Evolutionary conservation across 1,140 invertebrate species (phyloP).

Genomic region (Lycorma delicatula): DNA sequence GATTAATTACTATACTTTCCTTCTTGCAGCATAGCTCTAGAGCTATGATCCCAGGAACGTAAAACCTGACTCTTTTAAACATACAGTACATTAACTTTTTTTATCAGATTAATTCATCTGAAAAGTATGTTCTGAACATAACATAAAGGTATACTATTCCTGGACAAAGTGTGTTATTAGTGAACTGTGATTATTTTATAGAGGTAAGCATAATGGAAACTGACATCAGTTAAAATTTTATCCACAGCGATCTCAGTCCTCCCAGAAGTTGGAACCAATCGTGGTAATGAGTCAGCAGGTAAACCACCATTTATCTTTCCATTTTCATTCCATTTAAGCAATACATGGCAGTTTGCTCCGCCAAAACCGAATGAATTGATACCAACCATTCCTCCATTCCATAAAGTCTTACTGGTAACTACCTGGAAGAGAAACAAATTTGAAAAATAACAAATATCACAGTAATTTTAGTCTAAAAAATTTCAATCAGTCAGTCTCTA

Average conservation of each 20-base stretch:
- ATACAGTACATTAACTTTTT: not conserved
- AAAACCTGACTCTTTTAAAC: not conserved
- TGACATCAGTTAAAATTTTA: slow-evolving; percentile 53
- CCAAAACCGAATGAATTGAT: slow-evolving; percentile 57
- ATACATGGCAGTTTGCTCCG: slow-evolving; percentile 54
- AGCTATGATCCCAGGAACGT: not conserved
- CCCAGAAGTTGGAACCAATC: slow-evolving; percentile 54
- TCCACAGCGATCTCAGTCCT: slow-evolving; percentile 64
- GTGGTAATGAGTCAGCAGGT: slow-evolving; percentile 45
- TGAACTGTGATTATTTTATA: not conserved
- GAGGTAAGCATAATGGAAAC: slow-evolving; percentile 11
- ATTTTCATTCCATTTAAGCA: slow-evolving; percentile 49
- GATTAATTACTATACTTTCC: too few relatives aligned
- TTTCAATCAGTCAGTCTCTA: too few relatives aligned
- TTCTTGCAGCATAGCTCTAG: too few relatives aligned
- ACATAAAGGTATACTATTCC: too few relatives aligned
- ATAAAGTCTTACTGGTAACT: slow-evolving; percentile 50
- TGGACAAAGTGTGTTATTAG: not conserved
- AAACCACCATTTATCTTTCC: slow-evolving; percentile 42
- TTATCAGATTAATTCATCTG: not conserved
- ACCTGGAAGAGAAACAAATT: slow-evolving; percentile 40
- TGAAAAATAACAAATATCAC: too few relatives aligned
- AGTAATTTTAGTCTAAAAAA: too few relatives aligned
- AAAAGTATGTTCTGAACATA: not conserved
- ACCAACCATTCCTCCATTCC: slow-evolving; percentile 47